Evolutionary conservation across 2,797 vertebrate genomes (phyloP), one percentile per base, ranked within the genome.

Genomic region (Myiotriccus ornatus): DNA sequence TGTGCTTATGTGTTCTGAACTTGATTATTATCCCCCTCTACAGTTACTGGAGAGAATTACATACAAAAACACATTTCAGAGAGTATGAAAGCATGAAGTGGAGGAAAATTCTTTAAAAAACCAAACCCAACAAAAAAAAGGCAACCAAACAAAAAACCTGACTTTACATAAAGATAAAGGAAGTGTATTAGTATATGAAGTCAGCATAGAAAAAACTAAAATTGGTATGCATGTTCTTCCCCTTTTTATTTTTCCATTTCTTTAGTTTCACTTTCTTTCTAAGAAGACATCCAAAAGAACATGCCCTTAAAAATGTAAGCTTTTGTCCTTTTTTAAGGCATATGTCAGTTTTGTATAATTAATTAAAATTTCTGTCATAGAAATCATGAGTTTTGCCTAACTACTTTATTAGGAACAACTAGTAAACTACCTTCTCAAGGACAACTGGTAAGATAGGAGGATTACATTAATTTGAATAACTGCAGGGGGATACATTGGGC

Each of bases 21-120:
- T 86, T 91, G 74, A 60, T 74, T 59, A 1, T 67, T 76, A 78
- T 78, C 89, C 18, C 93, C 93, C 91, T 37, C 95, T 96, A 56
- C 85, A 86, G 91, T 69, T 69, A 6, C 44, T 44, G 17, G 21
- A 39, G 63, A 87, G 92, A 87, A 96, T 81, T 91, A 75, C 87
- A 65, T 27, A 63, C 6, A 16, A 81, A 50, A 85, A 59, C 24
- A 59, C 35, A 8, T 43, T 68, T 47, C 47, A 41, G 24, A 70
- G 27, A 44, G 14, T 25, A 37, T 25, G n/a, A 59, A 78, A 69
- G 34, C 25, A 4, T 50, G 32, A 62, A 12, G 11, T 85, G 55
- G 76, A 75, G 43, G 30, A 46, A 82, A 81, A 25, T 47, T 86
- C 27, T 41, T 71, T 46, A 46, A 64, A 46, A 50, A 41, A n/a